Base-by-base conservation (phyloP, 1,140 invertebrate genomes). In the Drosophila sp. region DNA sequence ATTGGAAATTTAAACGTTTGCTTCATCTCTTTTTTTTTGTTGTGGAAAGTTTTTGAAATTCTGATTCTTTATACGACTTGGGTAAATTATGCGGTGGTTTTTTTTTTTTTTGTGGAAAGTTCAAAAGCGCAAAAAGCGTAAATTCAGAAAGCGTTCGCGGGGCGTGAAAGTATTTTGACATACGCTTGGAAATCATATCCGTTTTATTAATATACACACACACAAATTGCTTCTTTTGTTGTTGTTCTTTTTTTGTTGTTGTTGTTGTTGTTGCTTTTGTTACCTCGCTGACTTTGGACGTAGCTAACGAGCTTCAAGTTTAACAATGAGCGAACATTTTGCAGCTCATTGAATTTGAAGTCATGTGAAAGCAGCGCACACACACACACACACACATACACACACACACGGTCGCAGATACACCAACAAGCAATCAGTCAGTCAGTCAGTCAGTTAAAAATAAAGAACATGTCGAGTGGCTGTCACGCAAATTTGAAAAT, bases 271-370 rank as follows among this genome's bases (percentile, higher is more conserved):
- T n/a, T n/a, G n/a, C n/a, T n/a, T n/a, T n/a, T n/a, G n/a, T 61
- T 69, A 73, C 46, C 56, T 78, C 58, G 41, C 58, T 72, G 67
- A 64, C 63, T 80, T 69, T 57, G 50, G 72, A 48, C 64, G 43
- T 14, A 63, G 69, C 83, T 87, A 89, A 87, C 83, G 83, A 87
- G 83, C 83, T 87, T 77, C 71, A 79, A 83, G 79, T 87, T 89
- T 73, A 89, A 87, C 83, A 89, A 87, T 87, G 83, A 79, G 79
- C 78, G 78, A 87, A 77, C 75, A 87, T 87, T 87, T 87, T 72
- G 84, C 83, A 87, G 83, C 83, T 87, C 83, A 87, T 87, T 87
- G 83, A 87, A 83, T 87, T 87, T 89, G 83, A 89, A 87, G 83
- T 87, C 83, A 87, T 87, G 83, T 87, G 83, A 76, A 79, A 82